Evolutionary conservation across 2,113 vertebrate genomes (phyloP).

Genomic region (Grallaria varia): DNA sequence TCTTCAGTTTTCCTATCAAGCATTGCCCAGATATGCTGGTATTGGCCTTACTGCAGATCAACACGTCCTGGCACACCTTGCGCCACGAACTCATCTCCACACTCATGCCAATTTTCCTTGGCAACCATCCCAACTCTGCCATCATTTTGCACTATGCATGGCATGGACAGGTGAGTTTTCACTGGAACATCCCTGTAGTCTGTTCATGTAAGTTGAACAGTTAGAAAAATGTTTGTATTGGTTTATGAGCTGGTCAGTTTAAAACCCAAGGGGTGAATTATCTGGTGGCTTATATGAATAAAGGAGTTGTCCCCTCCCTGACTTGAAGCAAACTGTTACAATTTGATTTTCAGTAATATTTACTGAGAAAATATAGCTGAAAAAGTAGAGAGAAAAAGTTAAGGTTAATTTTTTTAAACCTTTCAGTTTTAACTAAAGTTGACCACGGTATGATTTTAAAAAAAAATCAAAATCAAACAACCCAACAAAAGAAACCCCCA

Average conservation of each 20-base stretch:
- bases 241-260: background rate
- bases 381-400: background rate
- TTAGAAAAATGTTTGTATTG: background rate
- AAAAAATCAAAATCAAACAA: background rate
- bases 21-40: conserved; percentile 99
- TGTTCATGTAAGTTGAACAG: background rate
- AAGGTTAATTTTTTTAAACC: background rate
- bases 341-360: background rate
- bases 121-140: conserved; percentile 98
- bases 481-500: background rate
- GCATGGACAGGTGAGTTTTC: conserved; percentile 91
- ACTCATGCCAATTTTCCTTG: conserved; percentile 97
- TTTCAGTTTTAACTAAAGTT: background rate
- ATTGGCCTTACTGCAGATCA: conserved; percentile 94
- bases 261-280: background rate
- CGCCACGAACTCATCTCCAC: conserved; percentile 99
- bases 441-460: background rate
- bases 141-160: conserved; percentile 99
- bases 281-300: background rate
- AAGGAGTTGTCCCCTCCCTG: background rate
- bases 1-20: conserved; percentile 98
- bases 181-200: background rate
- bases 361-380: background rate
- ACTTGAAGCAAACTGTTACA: background rate
- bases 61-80: conserved; percentile 96